A percentile compares a stretch with the other conserved stretches of the same genome.
Evolutionary conservation across 2,113 vertebrate genomes (phyloP).

Genomic region (Arizona elegans): DNA sequence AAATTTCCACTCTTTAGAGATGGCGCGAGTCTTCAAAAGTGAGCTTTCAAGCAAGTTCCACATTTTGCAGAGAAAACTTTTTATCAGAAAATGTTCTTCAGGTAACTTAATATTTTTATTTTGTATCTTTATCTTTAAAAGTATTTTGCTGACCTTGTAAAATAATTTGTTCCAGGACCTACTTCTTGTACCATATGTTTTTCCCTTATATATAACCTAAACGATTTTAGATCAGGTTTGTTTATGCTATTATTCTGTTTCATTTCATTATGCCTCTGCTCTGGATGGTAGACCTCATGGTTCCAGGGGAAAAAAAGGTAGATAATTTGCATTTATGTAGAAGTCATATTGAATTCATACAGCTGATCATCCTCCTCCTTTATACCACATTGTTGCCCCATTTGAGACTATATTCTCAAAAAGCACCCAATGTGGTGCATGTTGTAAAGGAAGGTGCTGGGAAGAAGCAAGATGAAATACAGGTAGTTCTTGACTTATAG

Average conservation of each 20-base stretch:
- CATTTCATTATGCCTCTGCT: background rate
- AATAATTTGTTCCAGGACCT: background rate
- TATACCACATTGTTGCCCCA: too few relatives aligned
- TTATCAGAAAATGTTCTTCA: conserved; percentile 87
- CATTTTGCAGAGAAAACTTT: conserved; percentile 92
- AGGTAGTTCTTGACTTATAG: background rate
- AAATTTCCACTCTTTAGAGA: conserved; percentile 68
- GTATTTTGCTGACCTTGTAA: background rate
- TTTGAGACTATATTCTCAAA: background rate
- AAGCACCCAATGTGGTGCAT: background rate
- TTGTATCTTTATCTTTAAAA: background rate
- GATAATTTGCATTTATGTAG: background rate
- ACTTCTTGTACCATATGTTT: background rate
- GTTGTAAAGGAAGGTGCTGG: background rate
- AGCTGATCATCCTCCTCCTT: background rate
- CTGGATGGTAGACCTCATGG: background rate
- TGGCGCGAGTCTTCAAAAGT: conserved; percentile 83
- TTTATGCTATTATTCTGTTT: background rate
- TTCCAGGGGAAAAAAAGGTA: background rate
- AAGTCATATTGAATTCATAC: background rate
- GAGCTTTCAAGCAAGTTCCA: conserved; percentile 74
- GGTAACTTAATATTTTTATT: conserved; percentile 63
- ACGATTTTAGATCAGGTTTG: background rate
- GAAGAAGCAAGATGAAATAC: background rate
- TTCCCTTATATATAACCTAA: background rate